Evolutionary conservation across 2,888 invertebrate species (phyloP).

Genomic region (Tuta absoluta): DNA sequence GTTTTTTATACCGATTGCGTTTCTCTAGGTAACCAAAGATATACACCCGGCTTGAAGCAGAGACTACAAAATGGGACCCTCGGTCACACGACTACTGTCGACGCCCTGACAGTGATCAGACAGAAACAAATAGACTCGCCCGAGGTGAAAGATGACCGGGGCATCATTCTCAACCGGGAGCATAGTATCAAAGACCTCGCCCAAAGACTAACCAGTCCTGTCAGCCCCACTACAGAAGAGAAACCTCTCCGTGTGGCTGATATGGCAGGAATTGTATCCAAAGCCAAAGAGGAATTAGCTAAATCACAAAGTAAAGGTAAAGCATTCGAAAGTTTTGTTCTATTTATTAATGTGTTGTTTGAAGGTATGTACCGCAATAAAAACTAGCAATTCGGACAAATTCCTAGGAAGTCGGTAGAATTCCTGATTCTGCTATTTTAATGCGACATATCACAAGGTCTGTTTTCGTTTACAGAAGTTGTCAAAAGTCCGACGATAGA

Average conservation of each 20-base stretch:
- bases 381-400: too few relatives aligned
- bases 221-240: constrained; percentile 80
- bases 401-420: too few relatives aligned
- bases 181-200: constrained; percentile 94
- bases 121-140: constrained; percentile 82
- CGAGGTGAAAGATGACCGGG: constrained; percentile 81
- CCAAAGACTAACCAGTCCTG: constrained; percentile 89
- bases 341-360: neutral
- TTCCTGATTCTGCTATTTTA: too few relatives aligned
- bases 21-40: constrained; percentile 78
- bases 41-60: constrained; percentile 81
- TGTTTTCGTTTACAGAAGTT: constrained; percentile 76
- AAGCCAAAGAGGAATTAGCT: constrained; percentile 95
- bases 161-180: constrained; percentile 88
- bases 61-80: constrained; percentile 82
- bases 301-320: constrained; percentile 91
- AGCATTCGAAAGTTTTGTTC: neutral
- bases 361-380: too few relatives aligned
- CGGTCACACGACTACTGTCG: constrained; percentile 74
- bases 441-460: neutral
- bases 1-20: constrained; percentile 9
- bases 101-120: constrained; percentile 62
- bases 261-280: constrained; percentile 94
- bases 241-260: constrained; percentile 87
- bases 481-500: constrained; percentile 87